Base-by-base conservation (phyloP, 2,888 invertebrate genomes). In the Euzetes globulus region DNA sequence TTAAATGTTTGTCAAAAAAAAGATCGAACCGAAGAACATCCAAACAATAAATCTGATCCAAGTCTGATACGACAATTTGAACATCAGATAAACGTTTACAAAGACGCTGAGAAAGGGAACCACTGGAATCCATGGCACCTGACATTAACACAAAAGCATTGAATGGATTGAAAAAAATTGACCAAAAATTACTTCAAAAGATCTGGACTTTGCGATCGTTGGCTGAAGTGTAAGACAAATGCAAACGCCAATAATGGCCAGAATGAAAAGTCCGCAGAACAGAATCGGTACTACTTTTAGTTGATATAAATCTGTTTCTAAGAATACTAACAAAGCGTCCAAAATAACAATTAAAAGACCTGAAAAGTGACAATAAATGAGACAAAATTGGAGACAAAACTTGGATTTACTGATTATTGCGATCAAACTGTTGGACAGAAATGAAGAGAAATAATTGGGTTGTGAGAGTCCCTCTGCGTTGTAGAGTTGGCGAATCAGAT, bases 1-100 rank as follows among this genome's bases (percentile, higher is more conserved):
- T 45, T 27, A 17, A 58, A 33, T 37, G 22, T 15, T n/a, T n/a
- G 37, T 73, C 17, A 41, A 45, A 9, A 65, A 73, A 19, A 52
- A 72, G 78, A 78, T 77, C 19, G 13, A 29, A 82, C 94, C 94
- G 77, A 92, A 83, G 15, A 82, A 81, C 85, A 93, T 88, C 94
- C 94, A 94, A 47, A 91, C 84, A 4, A 84, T 84, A 81, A 93
- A 91, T 78, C 92, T 84, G n/a, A 92, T 85, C 94, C 94, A 94
- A 0, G 94, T 94, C 77, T 87, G 85, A 0, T 82, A 79, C 78
- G 90, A 90, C 78, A 94, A 84, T 82, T 91, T 88, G 74, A 91
- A 84, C 92, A 94, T 92, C 27, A 94, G 84, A 81, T 92, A 91
- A 74, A 92, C 86, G 81, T 94, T 94, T 60, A 90, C 86, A 79